A percentile compares a stretch with the other conserved stretches of the same genome.
Conservation (phyloP, 2,797 vertebrate species). For the Platyrinchus mystaceus region DNA sequence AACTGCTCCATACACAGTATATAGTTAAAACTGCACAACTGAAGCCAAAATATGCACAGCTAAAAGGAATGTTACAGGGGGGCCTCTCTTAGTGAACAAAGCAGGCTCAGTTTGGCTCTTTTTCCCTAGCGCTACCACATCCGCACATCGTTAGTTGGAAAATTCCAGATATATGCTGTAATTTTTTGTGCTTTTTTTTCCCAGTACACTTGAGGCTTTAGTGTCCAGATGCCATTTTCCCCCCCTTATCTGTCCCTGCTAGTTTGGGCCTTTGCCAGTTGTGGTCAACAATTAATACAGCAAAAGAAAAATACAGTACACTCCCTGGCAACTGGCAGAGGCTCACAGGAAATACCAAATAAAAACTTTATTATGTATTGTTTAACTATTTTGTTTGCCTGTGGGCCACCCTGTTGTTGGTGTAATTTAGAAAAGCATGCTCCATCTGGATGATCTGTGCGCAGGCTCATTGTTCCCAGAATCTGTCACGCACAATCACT, state of each 20-base stretch:
- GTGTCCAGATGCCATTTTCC: constrained; percentile 89
- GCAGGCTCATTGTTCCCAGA: constrained; percentile 90
- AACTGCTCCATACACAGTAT: constrained; percentile 87
- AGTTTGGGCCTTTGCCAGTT: constrained; percentile 81
- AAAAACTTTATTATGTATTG: constrained; percentile 83
- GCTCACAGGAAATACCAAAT: constrained; percentile 86
- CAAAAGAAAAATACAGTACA: constrained; percentile 77
- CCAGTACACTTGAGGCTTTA: constrained; percentile 88
- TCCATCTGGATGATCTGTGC: constrained; percentile 84
- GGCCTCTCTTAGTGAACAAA: constrained; percentile 96
- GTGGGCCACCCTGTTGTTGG: constrained; percentile 78
- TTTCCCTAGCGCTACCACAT: constrained; percentile 96
- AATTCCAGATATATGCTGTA: constrained; percentile 99
- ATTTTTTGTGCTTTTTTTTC: constrained; percentile 85
- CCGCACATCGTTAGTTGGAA: constrained; percentile 99
- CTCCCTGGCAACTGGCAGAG: constrained; percentile 82
- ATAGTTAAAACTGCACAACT: constrained; percentile 90
- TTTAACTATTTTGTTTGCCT: constrained; percentile 81
- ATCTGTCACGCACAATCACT: constrained; percentile 88
- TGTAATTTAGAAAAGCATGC: constrained; percentile 79
- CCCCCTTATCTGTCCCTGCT: constrained; percentile 78
- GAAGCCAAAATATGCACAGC: constrained; percentile 98
- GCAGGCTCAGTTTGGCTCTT: constrained; percentile 98
- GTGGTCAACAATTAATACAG: constrained; percentile 84
- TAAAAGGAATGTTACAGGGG: constrained; percentile 96